phyloP scores from a whole-genome alignment of 2,113 vertebrate species.

The Condylura cristata region DNA sequence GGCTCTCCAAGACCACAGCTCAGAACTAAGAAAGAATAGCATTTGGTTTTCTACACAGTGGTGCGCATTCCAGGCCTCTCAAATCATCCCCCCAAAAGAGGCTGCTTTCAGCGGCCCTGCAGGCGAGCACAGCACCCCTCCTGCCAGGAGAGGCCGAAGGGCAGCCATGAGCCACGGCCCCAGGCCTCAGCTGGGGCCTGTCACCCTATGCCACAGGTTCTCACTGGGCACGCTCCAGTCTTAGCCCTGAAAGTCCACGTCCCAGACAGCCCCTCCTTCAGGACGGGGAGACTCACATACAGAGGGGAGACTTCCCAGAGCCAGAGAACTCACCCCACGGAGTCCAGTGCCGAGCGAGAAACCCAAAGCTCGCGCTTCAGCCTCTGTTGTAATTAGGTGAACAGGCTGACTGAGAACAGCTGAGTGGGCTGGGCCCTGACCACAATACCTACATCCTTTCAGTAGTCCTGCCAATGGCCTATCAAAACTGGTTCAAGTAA shows the following conservation, averaged over 20 bases:
- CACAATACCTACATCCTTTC: not conserved
- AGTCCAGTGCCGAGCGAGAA: not conserved
- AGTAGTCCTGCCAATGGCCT: not conserved
- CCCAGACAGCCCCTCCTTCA: not conserved
- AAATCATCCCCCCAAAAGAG: slow-evolving; percentile 43
- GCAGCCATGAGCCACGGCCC: not conserved
- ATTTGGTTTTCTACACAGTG: slow-evolving; percentile 57
- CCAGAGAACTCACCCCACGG: not conserved
- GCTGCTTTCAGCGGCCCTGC: not conserved
- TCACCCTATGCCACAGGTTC: too few species aligned
- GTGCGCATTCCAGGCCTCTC: slow-evolving; percentile 72
- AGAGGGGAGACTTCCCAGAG: not conserved
- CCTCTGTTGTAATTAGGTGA: not conserved
- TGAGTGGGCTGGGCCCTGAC: not conserved
- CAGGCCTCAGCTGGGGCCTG: too few species aligned
- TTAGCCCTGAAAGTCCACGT: not conserved
- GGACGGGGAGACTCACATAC: not conserved
- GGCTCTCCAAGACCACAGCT: slow-evolving; percentile 38
- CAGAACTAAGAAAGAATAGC: slow-evolving; percentile 41
- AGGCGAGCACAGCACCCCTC: slow-evolving; percentile 48
- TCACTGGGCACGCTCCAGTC: not conserved
- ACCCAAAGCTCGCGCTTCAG: not conserved
- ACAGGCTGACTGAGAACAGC: not conserved
- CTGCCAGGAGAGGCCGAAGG: not conserved
- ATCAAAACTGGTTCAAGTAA: not conserved